Base-by-base conservation (phyloP, 2,888 invertebrate genomes). In the Conistra vaccinii region DNA sequence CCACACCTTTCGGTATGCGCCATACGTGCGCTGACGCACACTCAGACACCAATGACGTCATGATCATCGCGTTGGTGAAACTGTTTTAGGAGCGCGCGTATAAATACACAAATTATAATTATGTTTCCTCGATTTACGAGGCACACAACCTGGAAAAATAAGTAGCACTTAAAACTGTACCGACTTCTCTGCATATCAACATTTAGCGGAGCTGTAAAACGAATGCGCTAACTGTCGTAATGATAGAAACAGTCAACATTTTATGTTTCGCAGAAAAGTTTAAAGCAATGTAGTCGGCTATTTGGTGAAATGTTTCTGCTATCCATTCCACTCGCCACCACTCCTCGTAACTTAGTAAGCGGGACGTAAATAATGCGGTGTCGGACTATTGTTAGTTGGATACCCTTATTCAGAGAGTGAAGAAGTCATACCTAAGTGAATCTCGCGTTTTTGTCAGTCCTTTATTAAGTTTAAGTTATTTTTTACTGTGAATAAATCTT, bases 341-440 rank as follows among this genome's bases (percentile, higher is more conserved):
- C 86, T 87, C 76, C 76, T 78, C 78, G 72, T 57, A 62, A 65
- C 71, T 73, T 72, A 73, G 72, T 80, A 74, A 80, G 85, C 78
- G 81, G 72, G 69, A 77, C 82, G 79, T 72, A 77, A 85, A 81
- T 80, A 81, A 69, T 80, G 77, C 78, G 48, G 14, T 70, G 74
- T 42, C 78, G 23, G 73, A 68, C 85, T 72, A 80, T 83, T 86
- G 87, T 82, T 85, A 87, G 87, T 87, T 81, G 63, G 73, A 63
- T 85, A 84, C 78, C 87, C 86, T 74, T 81, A 81, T 86, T 84
- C 85, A 76, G 62, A 51, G 70, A 75, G 86, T 82, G 76, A 61
- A 86, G 76, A 78, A 80, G 74, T 85, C 76, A 53, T 69, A 73
- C 63, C 35, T 67, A 67, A 45, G 53, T 60, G 35, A 32, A 65